Evolutionary conservation across 2,888 invertebrate species (phyloP).

Genomic region (Himalopsyche kuldschensis): DNA sequence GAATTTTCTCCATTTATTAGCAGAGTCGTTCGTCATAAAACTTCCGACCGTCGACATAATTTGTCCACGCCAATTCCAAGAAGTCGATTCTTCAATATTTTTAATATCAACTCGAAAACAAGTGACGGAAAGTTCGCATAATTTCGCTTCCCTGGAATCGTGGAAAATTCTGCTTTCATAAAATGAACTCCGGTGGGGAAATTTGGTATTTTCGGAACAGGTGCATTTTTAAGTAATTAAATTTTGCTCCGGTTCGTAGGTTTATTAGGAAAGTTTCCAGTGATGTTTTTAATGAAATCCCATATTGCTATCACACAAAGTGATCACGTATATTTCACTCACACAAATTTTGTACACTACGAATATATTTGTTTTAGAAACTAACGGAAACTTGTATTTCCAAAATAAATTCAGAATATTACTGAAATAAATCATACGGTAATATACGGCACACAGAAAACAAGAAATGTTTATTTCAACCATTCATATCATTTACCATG

Average conservation of each 20-base stretch:
- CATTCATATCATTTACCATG: too few relatives aligned
- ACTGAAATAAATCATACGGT: too few relatives aligned
- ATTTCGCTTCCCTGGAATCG: neutral
- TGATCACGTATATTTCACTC: neutral
- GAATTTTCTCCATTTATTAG: too few relatives aligned
- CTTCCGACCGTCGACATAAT: too few relatives aligned
- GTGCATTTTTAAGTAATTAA: neutral
- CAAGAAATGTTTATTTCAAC: too few relatives aligned
- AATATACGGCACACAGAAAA: too few relatives aligned
- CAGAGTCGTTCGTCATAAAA: too few relatives aligned
- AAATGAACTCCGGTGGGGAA: neutral
- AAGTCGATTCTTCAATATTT: neutral
- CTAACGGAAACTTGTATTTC: too few relatives aligned
- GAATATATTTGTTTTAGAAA: neutral
- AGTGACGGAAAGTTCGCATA: neutral
- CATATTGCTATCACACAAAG: neutral
- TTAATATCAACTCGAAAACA: neutral
- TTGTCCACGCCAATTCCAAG: too few relatives aligned
- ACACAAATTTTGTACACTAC: neutral
- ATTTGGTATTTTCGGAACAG: neutral
- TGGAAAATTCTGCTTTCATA: neutral
- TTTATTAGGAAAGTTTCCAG: neutral
- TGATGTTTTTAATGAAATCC: neutral
- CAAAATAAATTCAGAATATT: too few relatives aligned
- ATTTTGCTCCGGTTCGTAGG: neutral